Evolutionary conservation across 2,888 invertebrate species (phyloP), one percentile per base, ranked within the genome.

Genomic region (Calameuta pallipes): DNA sequence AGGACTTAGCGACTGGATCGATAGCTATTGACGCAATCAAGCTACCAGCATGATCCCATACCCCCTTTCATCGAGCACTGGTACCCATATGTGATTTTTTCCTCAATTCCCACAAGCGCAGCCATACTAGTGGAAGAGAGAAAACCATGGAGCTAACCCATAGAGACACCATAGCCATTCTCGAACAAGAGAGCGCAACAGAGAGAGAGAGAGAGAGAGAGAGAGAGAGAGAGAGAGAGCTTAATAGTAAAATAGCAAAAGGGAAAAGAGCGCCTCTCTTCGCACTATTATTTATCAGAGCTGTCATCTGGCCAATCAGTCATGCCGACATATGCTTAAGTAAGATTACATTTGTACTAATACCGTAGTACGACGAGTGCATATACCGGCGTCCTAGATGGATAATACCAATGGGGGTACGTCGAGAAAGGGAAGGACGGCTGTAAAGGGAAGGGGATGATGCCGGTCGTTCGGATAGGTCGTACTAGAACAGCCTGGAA

Each of bases 261-360:
- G 56, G 68, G 79, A 56, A 34, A 23, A 70, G 35, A 56, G n/a
- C 33, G 37, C 75, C 31, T 73, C 76, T 34, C 74, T 36, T 36
- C 30, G 69, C 82, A 82, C 85, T 86, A 89, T 89, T 89, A 90
- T 89, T 90, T 88, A 87, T 88, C 87, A 82, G 83, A 82, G 85
- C 89, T 87, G 87, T 89, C 87, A 85, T 85, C 85, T 84, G 85
- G 82, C 86, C 89, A 88, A 90, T 90, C 90, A 87, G 89, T 90
- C 89, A 90, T 87, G 86, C 87, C 85, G 87, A 89, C 90, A 90
- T 90, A 90, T 90, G 90, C 89, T 90, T 89, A 88, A 90, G 88
- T 88, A 89, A 90, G 90, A 90, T 90, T 90, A 90, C 90, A 90
- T 90, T 90, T 87, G 88, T 89, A 87, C 87, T 89, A 90, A 90